Evolutionary conservation across 2,888 invertebrate species (phyloP).

Genomic region (Carpatolechia fugitivella): DNA sequence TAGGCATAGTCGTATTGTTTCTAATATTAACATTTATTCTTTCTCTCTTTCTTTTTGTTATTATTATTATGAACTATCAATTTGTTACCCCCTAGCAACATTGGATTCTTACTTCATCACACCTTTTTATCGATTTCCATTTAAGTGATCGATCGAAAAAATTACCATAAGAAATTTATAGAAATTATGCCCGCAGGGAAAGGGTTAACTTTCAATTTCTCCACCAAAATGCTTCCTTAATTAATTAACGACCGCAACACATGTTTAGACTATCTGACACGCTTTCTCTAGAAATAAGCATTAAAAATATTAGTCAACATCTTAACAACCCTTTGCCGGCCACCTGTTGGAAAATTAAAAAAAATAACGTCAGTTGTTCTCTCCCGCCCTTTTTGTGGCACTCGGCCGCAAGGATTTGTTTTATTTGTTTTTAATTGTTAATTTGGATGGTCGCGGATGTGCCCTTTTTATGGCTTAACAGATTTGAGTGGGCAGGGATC

Average conservation of each 20-base stretch:
- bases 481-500: slow-evolving; percentile 62
- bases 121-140: slow-evolving; percentile 4
- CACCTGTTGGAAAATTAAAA: slow-evolving; percentile 63
- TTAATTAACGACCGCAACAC: slow-evolving; percentile 72
- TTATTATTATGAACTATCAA: too few relatives aligned
- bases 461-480: slow-evolving; percentile 59
- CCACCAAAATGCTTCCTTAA: slow-evolving; percentile 36
- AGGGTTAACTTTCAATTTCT: slow-evolving; percentile 74
- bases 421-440: slow-evolving; percentile 79
- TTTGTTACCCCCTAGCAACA: background rate
- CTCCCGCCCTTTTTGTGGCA: slow-evolving; percentile 55
- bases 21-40: too few relatives aligned
- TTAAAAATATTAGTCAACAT: slow-evolving; percentile 53
- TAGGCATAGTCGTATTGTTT: too few relatives aligned
- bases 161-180: slow-evolving; percentile 1
- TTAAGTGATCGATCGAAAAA: slow-evolving; percentile 7
- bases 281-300: slow-evolving; percentile 63
- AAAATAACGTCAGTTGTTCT: slow-evolving; percentile 64
- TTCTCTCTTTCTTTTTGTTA: too few relatives aligned
- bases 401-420: slow-evolving; percentile 69
- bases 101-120: background rate
- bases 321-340: slow-evolving; percentile 43
- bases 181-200: slow-evolving; percentile 24
- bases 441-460: slow-evolving; percentile 47
- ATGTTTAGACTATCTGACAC: slow-evolving; percentile 75